These are phyloP conservation scores for Hypotaenidia philippensis DNA, from an alignment of 2,797 vertebrate species.

Conservation along the genomic window DNA sequence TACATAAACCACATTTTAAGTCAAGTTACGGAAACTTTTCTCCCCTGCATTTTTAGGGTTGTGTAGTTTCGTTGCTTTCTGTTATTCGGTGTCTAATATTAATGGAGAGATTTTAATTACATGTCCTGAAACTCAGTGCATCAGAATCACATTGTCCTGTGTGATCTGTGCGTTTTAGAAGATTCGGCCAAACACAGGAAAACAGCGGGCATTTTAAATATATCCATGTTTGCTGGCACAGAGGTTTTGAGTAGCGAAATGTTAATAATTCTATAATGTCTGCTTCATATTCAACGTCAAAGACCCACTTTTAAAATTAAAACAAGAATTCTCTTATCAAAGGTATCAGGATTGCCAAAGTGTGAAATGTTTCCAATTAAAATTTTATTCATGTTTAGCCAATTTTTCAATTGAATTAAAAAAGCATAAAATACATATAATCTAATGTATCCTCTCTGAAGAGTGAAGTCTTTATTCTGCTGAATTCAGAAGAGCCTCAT, in stretches of 20 bases:
- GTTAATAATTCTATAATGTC: slow-evolving; percentile 61
- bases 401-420: slow-evolving; percentile 87
- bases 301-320: slow-evolving; percentile 65
- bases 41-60: background rate
- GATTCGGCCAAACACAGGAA: background rate
- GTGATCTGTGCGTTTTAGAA: background rate
- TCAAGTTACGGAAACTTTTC: background rate
- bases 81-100: background rate
- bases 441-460: slow-evolving; percentile 81
- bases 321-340: slow-evolving; percentile 78
- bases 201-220: background rate
- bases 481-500: slow-evolving; percentile 82
- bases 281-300: slow-evolving; percentile 48
- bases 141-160: background rate
- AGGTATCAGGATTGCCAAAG: slow-evolving; percentile 77
- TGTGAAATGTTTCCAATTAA: slow-evolving; percentile 85
- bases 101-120: background rate
- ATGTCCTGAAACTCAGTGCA: background rate
- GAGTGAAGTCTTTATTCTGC: slow-evolving; percentile 82
- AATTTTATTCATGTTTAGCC: slow-evolving; percentile 86
- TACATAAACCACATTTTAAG: background rate
- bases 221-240: background rate
- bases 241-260: slow-evolving; percentile 37
- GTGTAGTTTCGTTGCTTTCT: background rate
- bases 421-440: slow-evolving; percentile 84